Conservation (phyloP, 2,797 vertebrate genomes). For the Pseudopleuronectes americanus region DNA sequence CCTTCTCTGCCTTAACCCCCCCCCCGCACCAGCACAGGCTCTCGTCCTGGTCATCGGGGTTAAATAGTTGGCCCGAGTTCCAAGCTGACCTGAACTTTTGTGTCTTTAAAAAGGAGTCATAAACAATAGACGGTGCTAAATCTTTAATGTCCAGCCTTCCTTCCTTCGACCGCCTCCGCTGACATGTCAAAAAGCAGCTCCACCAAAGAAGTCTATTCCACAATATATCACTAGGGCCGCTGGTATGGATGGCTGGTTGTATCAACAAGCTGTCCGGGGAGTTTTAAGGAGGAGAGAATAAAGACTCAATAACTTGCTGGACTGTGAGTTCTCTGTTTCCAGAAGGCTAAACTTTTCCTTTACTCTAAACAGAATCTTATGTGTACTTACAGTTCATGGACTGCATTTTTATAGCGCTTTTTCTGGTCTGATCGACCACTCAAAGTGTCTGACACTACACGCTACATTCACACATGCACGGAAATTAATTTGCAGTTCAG, state of each 20-base stretch:
- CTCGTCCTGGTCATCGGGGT: slow-evolving; percentile 39
- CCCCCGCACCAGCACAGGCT: slow-evolving; percentile 17
- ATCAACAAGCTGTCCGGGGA: slow-evolving; percentile 42
- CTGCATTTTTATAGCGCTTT: not conserved
- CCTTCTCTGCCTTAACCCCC: not conserved
- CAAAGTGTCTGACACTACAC: not conserved
- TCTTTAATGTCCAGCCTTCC: slow-evolving; percentile 50
- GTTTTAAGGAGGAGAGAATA: slow-evolving; percentile 53
- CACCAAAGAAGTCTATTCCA: slow-evolving; percentile 24
- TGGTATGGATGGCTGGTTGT: slow-evolving; percentile 24
- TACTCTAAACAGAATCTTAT: slow-evolving; percentile 2
- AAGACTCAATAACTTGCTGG: slow-evolving; percentile 42
- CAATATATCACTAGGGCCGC: slow-evolving; percentile 37
- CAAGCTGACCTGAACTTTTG: slow-evolving; percentile 47
- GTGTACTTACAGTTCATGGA: slow-evolving; percentile 18
- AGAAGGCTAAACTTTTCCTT: slow-evolving; percentile 16
- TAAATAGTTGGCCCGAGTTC: slow-evolving; percentile 62
- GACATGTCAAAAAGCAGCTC: slow-evolving; percentile 44
- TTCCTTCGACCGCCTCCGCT: slow-evolving; percentile 40
- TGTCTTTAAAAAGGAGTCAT: slow-evolving; percentile 67
- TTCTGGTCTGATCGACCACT: not conserved
- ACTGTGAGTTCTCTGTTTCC: slow-evolving; percentile 31
- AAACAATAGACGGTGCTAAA: slow-evolving; percentile 56
- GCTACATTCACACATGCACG: not conserved
- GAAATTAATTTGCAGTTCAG: too few species aligned